Evolutionary conservation across 2,113 vertebrate genomes (phyloP).

Genomic region (Bagarius yarrelli): DNA sequence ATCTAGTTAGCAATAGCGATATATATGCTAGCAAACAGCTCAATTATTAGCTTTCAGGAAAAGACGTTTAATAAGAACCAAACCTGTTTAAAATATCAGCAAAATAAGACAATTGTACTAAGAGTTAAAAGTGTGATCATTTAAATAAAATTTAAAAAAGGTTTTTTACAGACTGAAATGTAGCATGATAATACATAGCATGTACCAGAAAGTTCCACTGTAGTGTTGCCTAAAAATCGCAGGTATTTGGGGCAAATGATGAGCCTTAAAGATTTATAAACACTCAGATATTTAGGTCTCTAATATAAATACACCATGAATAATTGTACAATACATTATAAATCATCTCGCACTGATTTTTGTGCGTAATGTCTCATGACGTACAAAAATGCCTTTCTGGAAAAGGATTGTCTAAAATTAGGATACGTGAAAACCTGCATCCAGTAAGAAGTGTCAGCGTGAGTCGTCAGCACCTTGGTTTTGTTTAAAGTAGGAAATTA

Average conservation of each 20-base stretch:
- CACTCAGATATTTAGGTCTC: not conserved
- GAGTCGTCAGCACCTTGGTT: not conserved
- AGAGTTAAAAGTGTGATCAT: not conserved
- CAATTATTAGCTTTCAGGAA: not conserved
- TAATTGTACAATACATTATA: not conserved
- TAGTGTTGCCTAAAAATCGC: not conserved
- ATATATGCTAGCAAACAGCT: not conserved
- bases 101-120: not conserved
- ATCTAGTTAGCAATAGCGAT: not conserved
- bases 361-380: not conserved
- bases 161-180: not conserved
- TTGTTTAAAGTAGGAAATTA: no score
- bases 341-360: not conserved
- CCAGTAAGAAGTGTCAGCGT: not conserved
- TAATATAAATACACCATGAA: not conserved
- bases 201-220: not conserved
- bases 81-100: not conserved
- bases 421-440: not conserved
- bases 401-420: not conserved
- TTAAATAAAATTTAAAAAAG: not conserved
- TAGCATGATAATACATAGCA: not conserved
- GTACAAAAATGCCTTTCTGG: not conserved
- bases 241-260: not conserved
- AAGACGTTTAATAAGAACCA: not conserved
- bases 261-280: not conserved